Evolutionary conservation across 35 echinoderm and acorn worm genomes (phyloP), one percentile per base, ranked within the genome.

Genomic region (Antedon bifida): DNA sequence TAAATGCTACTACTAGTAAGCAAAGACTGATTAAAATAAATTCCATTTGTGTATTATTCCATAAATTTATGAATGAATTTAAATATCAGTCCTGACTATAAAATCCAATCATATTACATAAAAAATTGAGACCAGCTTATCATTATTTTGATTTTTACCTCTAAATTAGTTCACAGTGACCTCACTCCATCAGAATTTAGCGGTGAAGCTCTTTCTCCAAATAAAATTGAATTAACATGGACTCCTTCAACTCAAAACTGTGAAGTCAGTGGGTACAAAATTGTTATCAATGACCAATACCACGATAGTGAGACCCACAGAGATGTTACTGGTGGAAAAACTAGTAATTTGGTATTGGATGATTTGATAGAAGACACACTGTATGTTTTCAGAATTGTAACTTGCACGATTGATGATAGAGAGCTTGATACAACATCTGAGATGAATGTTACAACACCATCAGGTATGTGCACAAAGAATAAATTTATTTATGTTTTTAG

Each of bases 301-400:
- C 78, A 75, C 36, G 34, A 74, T 0, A 76, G 34, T 30, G 76
- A 32, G 13, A 55, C 33, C 17, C 78, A 31, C 33, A 10, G 78
- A 33, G 33, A 83, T 55, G 89, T 96, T 51, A 73, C 75, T 36
- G 93, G 93, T 0, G 93, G 93, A 33, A 86, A 89, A 28, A 89
- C 84, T 21, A 33, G 76, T 29, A 74, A 79, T 5, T 33, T 74
- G 0, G 10, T 88, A 4, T 26, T 96, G 30, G 92, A 89, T 81
- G 89, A 89, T 36, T 75, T 96, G 34, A 55, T 74, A 83, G 33
- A 86, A 13, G 80, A 34, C 29, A 87, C 84, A 9, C 73, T 73
- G 0, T 96, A 96, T 79, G 87, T 89, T 23, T 89, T 96, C 74
- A 79, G 81, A 51, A 89, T 96, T 14, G 87, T 81, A 26, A 90